These are phyloP conservation scores for Nannoperca obscura DNA, from an alignment of 2,797 vertebrate genomes.

Conservation along the genomic window DNA sequence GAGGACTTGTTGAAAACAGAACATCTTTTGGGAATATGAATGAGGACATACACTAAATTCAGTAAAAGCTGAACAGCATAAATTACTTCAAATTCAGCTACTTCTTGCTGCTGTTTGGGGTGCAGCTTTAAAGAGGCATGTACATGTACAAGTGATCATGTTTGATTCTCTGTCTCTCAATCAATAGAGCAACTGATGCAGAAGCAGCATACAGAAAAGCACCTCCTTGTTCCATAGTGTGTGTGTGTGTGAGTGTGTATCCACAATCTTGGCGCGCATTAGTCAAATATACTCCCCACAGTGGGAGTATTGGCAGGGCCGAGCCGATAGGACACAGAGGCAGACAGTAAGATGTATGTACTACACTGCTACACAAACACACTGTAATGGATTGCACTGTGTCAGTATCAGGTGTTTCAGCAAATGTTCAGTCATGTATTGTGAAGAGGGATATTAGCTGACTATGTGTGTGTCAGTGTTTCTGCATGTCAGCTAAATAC, in stretches of 20 bases:
- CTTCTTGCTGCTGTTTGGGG: not conserved
- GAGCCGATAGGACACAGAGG: constrained; percentile 66
- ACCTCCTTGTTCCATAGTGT: constrained; percentile 28
- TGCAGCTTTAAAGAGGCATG: not conserved
- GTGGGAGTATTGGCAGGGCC: constrained; percentile 74
- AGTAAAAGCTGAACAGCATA: not conserved
- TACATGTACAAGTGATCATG: constrained; percentile 36
- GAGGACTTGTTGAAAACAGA: too few relatives aligned
- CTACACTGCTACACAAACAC: constrained; percentile 67
- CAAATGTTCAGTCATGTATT: constrained; percentile 68
- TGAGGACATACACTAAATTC: not conserved
- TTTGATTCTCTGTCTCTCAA: constrained; percentile 48
- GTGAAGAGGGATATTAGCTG: constrained; percentile 64
- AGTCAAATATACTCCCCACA: constrained; percentile 76
- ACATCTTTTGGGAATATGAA: too few relatives aligned
- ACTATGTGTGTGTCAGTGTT: constrained; percentile 9
- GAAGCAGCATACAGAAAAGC: constrained; percentile 37
- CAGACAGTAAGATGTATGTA: constrained; percentile 79
- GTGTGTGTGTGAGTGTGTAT: constrained; percentile 29
- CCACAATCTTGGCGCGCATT: constrained; percentile 61
- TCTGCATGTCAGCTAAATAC: constrained; percentile 50
- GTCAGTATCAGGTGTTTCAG: constrained; percentile 63
- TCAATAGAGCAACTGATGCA: constrained; percentile 64
- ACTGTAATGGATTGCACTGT: constrained; percentile 63
- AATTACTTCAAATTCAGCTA: not conserved